phyloP scores from a whole-genome alignment of 2,113 vertebrate species.

The Mirza zaza region DNA sequence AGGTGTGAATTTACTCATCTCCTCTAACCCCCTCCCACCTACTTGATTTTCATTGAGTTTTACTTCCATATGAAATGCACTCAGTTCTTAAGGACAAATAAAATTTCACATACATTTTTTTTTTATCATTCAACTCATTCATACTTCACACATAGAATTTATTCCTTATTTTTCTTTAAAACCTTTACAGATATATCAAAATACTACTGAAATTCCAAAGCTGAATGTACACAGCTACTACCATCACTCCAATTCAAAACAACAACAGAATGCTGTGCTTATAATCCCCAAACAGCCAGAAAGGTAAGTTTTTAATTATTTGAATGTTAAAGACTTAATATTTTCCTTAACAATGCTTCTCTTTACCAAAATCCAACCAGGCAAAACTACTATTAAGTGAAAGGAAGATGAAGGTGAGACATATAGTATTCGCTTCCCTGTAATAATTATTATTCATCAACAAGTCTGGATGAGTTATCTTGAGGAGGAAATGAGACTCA shows the following conservation, averaged over 20 bases:
- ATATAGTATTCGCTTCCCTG: background rate
- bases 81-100: constrained; percentile 15
- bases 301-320: background rate
- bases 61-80: background rate
- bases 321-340: background rate
- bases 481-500: background rate
- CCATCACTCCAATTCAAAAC: background rate
- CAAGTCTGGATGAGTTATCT: background rate
- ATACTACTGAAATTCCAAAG: background rate
- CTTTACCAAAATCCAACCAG: background rate
- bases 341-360: background rate
- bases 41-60: too few species aligned
- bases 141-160: background rate
- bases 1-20: too few species aligned
- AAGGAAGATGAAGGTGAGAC: background rate
- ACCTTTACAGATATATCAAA: background rate
- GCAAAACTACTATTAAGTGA: constrained; percentile 11
- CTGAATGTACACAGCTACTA: background rate
- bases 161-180: constrained; percentile 32
- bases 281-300: background rate
- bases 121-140: constrained; percentile 34
- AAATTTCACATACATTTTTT: constrained; percentile 8
- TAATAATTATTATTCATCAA: constrained; percentile 30
- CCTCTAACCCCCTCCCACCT: too few species aligned
- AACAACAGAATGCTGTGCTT: background rate